Percentiles rank a stretch among this genome's conserved stretches.
These are phyloP conservation scores for Pomacea maculata DNA, from an alignment of 1,140 invertebrate species.

Conservation along the genomic window DNA sequence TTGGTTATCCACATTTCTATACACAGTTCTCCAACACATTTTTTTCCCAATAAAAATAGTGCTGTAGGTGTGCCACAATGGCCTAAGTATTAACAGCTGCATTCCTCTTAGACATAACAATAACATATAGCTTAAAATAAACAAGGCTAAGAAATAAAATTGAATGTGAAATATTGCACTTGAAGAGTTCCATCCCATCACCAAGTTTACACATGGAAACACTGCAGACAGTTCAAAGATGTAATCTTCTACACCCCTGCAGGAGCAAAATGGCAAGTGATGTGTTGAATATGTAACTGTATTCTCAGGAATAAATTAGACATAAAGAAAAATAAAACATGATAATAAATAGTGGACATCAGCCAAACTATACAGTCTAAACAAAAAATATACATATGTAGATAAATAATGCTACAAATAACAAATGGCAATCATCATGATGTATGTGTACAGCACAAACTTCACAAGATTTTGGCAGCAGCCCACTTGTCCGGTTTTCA, in stretches of 20 bases:
- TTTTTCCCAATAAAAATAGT: background rate
- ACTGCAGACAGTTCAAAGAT: background rate
- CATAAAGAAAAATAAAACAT: background rate
- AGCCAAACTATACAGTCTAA: background rate
- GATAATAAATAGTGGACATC: background rate
- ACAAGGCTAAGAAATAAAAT: background rate
- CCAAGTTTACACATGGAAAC: background rate
- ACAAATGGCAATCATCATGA: background rate
- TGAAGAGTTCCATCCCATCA: constrained; percentile 14
- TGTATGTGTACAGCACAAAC: background rate
- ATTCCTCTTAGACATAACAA: background rate
- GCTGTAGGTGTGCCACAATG: no score
- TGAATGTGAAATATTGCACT: constrained; percentile 11
- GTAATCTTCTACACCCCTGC: background rate
- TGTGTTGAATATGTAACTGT: constrained; percentile 1
- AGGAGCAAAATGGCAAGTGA: constrained; percentile 7
- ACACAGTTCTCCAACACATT: background rate
- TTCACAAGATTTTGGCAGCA: background rate
- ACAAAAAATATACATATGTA: background rate
- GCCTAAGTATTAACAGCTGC: no score
- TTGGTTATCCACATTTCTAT: background rate
- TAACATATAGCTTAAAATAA: background rate
- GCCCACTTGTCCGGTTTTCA: background rate
- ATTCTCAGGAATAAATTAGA: background rate
- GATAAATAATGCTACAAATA: constrained; percentile 3